Evolutionary conservation across 2,888 invertebrate species (phyloP), one percentile per base, ranked within the genome.

Genomic region (Pasiphila rectangulata): DNA sequence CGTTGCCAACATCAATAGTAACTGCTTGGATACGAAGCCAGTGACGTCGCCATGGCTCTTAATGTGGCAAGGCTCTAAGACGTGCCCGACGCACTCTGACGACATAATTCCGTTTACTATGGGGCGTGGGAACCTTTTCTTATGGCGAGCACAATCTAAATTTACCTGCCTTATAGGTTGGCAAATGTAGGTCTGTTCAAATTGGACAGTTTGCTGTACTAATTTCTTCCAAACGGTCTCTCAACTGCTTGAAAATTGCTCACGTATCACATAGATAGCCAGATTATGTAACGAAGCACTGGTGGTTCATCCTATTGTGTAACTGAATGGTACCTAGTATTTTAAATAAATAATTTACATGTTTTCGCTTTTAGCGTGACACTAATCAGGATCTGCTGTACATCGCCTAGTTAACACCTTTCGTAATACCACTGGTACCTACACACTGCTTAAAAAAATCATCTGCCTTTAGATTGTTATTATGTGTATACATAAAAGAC

Each of bases 351-450:
- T 72, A 57, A 75, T 78, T 81, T 61, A 74, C 84, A 79, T 72
- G 86, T 86, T 87, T 86, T 85, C 86, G 61, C 75, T 83, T 85
- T 87, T 87, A 86, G 86, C 87, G 63, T 57, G 48, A 51, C 63
- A 72, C 79, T 81, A 78, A 79, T 72, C 69, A 74, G 65, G 59
- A 67, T 71, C 69, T 61, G 56, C 60, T 67, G 63, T 63, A 61
- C 61, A 56, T 37, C 38, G 42, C 34, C 58, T 65, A 54, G 63
- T 75, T 78, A 77, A 64, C 79, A 67, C 72, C 65, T 83, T 73
- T 72, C 68, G 72, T 61, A 76, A 75, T 56, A 42, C 36, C n/a
- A n/a, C n/a, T n/a, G n/a, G n/a, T n/a, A n/a, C n/a, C n/a, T n/a
- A n/a, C n/a, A n/a, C n/a, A n/a, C n/a, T n/a, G n/a, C n/a, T n/a